These are phyloP conservation scores for Thelaira solivaga DNA, from an alignment of 2,888 invertebrate species.

Conservation along the genomic window DNA sequence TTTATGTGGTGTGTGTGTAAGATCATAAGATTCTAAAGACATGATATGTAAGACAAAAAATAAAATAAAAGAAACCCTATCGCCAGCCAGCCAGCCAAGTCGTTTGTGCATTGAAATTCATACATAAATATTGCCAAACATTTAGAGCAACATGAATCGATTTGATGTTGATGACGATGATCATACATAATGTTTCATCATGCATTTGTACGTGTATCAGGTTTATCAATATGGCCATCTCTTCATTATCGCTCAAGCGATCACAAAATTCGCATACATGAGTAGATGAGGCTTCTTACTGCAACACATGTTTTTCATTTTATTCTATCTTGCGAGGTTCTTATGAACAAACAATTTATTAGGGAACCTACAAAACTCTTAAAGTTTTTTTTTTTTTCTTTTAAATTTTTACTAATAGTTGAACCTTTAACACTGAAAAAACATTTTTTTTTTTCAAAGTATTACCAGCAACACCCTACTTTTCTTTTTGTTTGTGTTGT, in stretches of 20 bases:
- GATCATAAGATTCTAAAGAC: too few relatives aligned
- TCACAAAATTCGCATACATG: slow-evolving; percentile 21
- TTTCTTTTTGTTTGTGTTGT: slow-evolving; percentile 37
- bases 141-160: slow-evolving; percentile 18
- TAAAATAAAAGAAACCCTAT: background rate
- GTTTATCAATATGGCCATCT: slow-evolving; percentile 46
- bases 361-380: background rate
- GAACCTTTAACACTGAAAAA: background rate
- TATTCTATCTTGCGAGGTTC: background rate
- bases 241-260: slow-evolving; percentile 34
- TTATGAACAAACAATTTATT: background rate
- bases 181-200: slow-evolving; percentile 51
- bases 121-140: background rate
- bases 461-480: slow-evolving; percentile 3
- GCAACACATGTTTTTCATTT: slow-evolving; percentile 20
- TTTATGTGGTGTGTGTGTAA: background rate
- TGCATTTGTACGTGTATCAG: slow-evolving; percentile 24
- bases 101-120: background rate
- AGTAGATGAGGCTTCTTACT: too few relatives aligned
- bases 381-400: background rate
- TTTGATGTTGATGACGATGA: too few relatives aligned
- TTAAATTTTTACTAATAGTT: background rate
- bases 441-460: too few relatives aligned
- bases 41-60: too few relatives aligned
- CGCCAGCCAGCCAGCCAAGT: slow-evolving; percentile 27